Base-by-base conservation (phyloP, 2,797 vertebrate species). In the Danionella dracula region DNA sequence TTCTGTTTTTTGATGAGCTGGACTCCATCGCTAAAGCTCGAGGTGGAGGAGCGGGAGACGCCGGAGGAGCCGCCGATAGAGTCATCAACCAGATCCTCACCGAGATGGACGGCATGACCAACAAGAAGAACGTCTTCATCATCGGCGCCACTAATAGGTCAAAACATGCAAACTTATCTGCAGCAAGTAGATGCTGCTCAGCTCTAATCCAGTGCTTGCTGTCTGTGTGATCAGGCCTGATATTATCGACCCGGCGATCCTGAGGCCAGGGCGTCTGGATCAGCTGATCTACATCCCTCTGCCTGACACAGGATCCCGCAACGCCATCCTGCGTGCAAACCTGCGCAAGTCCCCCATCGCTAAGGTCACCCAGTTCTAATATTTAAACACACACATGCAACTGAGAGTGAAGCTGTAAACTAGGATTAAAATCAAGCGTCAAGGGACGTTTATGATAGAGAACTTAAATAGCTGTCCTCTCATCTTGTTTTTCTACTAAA, bases 11-110 rank as follows among this genome's bases (percentile, higher is more conserved):
- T 23, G 82, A 84, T 15, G 82, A 84, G 69, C 59, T 84, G 56
- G 82, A 84, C 73, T 84, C 82, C 44, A 84, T 84, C 11, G 82
- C 82, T 27, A 84, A 83, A 62, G 44, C 81, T 1, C 75, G 82
- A 8, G 81, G 82, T 23, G 81, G 81, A 0, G 70, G 75, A 4
- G 78, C 66, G 1, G 82, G 82, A 13, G 81, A 83, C 15, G 78
- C 76, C 0, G 81, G 81, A 2, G 81, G 82, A 0, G 82, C 81
- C 1, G 77, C 81, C 0, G 81, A 83, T 35, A 55, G 81, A 13
- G 82, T 83, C 16, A 83, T 84, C 61, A 84, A 84, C 53, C 82
- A 84, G 69, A 83, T 84, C 68, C 76, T 84, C 44, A 84, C 82
- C 1, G 82, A 84, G 48, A 84, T 84, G 82, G 82, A 84, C 15